These are phyloP conservation scores for Diarsia brunnea DNA, from an alignment of 2,888 invertebrate species.

Conservation along the genomic window DNA sequence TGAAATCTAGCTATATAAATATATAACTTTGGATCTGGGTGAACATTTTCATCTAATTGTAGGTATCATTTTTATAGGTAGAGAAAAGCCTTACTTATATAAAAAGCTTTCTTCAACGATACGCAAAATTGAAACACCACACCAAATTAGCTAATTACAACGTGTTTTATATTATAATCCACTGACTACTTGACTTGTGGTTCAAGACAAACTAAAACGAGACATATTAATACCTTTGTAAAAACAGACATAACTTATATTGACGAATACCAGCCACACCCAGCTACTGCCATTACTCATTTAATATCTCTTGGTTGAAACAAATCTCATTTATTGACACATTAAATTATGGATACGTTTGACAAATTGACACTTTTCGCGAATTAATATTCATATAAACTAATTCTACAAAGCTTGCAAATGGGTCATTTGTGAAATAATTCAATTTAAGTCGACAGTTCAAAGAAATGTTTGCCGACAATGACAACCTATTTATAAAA, in stretches of 20 bases:
- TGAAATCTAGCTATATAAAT: neutral
- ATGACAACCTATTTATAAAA: neutral
- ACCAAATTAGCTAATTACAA: neutral
- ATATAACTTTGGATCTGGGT: no score
- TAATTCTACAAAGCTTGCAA: slow-evolving; percentile 20
- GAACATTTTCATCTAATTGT: neutral
- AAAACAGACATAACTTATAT: neutral
- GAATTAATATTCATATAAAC: slow-evolving; percentile 39
- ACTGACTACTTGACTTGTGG: neutral
- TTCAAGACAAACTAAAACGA: neutral
- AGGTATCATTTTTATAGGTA: neutral
- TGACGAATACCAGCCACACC: slow-evolving; percentile 23
- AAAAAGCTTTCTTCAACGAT: neutral
- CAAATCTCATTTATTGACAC: slow-evolving; percentile 19
- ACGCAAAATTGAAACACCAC: neutral
- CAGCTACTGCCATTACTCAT: slow-evolving; percentile 1
- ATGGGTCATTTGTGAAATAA: slow-evolving; percentile 34
- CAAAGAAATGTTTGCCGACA: slow-evolving; percentile 20
- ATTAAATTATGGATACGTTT: slow-evolving; percentile 17
- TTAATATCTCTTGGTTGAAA: neutral
- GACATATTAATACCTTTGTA: neutral
- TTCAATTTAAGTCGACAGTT: slow-evolving; percentile 25
- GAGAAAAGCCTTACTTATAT: neutral
- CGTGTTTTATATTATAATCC: neutral
- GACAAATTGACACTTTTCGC: slow-evolving; percentile 30